Conservation (phyloP, 2,888 invertebrate species). For the Chloromyia formosa region DNA sequence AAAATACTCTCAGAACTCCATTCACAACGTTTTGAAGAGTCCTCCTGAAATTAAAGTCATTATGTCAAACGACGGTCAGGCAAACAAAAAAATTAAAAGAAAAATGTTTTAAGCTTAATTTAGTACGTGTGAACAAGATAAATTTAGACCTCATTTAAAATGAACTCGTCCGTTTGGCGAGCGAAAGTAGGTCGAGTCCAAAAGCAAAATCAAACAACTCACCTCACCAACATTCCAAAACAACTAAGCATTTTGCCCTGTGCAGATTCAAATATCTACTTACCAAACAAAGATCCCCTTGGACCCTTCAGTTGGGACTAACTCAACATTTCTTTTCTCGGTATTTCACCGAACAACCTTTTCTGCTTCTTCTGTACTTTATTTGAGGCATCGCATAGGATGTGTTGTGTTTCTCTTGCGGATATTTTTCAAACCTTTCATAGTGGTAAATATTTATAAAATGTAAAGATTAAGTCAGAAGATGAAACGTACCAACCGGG, state of each 20-base stretch:
- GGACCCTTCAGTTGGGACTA: not conserved
- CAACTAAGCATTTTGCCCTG: too few relatives aligned
- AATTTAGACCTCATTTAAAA: constrained; percentile 10
- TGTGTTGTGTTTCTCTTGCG: not conserved
- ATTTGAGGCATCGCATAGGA: too few relatives aligned
- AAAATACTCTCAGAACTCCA: too few relatives aligned
- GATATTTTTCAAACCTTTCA: constrained; percentile 6
- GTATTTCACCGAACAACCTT: not conserved
- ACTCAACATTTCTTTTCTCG: not conserved
- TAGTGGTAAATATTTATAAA: constrained; percentile 37
- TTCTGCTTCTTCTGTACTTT: not conserved
- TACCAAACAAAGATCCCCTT: not conserved
- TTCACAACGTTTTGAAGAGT: too few relatives aligned
- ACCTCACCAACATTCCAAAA: too few relatives aligned
- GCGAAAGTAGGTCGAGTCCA: too few relatives aligned
- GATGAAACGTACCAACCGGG: constrained; percentile 10
- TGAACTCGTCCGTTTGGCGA: not conserved
- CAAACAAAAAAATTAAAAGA: too few relatives aligned
- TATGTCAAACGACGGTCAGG: too few relatives aligned
- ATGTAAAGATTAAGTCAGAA: constrained; percentile 23
- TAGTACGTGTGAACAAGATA: constrained; percentile 23
- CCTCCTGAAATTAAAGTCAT: too few relatives aligned
- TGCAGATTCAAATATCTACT: too few relatives aligned
- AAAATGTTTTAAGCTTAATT: constrained; percentile 1
- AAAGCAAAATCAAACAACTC: too few relatives aligned